Conservation (phyloP, 2,797 vertebrate species). For the Florisuga fusca region DNA sequence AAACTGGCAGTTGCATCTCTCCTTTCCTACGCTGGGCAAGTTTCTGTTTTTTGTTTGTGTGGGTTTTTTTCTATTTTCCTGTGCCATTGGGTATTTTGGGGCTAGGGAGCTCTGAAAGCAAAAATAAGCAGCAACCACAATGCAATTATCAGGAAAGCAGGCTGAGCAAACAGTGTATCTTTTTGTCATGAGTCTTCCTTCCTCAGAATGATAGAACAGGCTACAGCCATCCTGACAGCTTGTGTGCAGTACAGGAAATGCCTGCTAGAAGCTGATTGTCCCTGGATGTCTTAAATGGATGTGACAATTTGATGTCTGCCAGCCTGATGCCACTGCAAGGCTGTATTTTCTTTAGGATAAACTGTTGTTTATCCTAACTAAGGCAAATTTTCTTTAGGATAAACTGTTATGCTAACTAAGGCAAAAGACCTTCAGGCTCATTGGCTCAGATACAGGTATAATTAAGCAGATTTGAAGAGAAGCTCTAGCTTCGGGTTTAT, state of each 20-base stretch:
- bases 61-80: neutral
- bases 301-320: neutral
- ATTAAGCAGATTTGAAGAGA: neutral
- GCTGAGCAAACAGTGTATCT: neutral
- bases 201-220: neutral
- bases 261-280: neutral
- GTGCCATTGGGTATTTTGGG: neutral
- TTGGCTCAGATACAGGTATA: neutral
- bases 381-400: neutral
- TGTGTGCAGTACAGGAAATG: conserved; percentile 17
- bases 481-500: neutral
- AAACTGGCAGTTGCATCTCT: neutral
- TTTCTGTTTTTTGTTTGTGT: neutral
- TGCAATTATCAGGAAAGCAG: conserved; percentile 40
- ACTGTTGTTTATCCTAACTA: too few species aligned
- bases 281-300: neutral
- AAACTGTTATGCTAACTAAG: too few species aligned
- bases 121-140: conserved; percentile 33
- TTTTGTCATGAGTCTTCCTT: conserved; percentile 48
- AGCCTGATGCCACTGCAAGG: neutral
- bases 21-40: neutral
- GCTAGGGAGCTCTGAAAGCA: neutral
- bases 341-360: neutral
- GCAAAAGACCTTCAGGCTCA: neutral
- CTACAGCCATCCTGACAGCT: neutral